A percentile compares a stretch with the other conserved stretches of the same genome.
Evolutionary conservation across 1,140 invertebrate genomes (phyloP).

Genomic region (Penaeus chinensis): DNA sequence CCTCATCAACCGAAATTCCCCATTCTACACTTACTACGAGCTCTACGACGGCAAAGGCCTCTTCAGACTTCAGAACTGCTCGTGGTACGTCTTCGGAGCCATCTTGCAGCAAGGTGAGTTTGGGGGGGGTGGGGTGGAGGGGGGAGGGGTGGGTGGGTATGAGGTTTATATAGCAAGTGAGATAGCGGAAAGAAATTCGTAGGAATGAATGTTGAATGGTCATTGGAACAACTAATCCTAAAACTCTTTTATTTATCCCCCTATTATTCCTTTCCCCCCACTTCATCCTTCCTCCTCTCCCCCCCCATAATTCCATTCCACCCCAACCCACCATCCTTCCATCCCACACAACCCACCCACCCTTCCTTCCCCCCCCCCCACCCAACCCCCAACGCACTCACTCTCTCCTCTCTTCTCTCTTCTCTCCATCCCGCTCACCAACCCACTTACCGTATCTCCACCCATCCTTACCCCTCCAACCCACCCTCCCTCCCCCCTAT

Average conservation of each 20-base stretch:
- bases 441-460: background rate
- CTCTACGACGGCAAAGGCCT: constrained; percentile 72
- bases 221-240: background rate
- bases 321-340: too few species aligned
- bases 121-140: background rate
- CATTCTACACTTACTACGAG: constrained; percentile 75
- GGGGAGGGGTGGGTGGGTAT: background rate
- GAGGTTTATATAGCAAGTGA: background rate
- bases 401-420: too few species aligned
- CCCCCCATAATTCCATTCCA: too few species aligned
- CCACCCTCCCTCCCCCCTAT: background rate
- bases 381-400: too few species aligned
- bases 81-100: constrained; percentile 92
- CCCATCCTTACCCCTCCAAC: background rate
- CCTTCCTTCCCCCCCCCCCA: too few species aligned
- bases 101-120: constrained; percentile 86
- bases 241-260: background rate
- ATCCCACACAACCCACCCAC: too few species aligned
- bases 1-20: constrained; percentile 79
- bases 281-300: background rate
- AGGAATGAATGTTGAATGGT: too few species aligned
- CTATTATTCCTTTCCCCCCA: background rate
- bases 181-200: too few species aligned
- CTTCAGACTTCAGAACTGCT: constrained; percentile 79
- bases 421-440: background rate